Conservation (phyloP, 2,113 vertebrate genomes). For the Cochlearius cochlearius region DNA sequence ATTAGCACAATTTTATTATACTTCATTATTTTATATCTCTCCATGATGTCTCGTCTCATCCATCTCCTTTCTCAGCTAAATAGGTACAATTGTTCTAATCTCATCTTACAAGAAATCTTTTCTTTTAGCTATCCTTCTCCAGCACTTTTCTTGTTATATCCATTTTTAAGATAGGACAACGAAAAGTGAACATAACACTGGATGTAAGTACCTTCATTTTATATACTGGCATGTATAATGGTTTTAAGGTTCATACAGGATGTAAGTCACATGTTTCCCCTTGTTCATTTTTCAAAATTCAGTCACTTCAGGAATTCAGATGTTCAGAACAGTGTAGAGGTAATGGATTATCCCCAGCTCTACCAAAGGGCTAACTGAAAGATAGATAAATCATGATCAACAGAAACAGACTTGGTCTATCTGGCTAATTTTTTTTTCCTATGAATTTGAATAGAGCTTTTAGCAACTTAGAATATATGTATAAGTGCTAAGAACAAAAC, state of each 20-base stretch:
- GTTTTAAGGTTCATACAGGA: background rate
- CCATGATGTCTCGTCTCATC: background rate
- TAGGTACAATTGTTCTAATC: background rate
- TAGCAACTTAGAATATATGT: background rate
- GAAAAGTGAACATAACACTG: background rate
- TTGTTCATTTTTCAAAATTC: conserved; percentile 18
- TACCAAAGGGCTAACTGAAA: conserved; percentile 10
- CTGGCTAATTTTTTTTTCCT: background rate
- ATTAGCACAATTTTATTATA: background rate
- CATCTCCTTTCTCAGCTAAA: background rate
- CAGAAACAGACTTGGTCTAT: background rate
- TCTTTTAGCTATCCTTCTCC: background rate
- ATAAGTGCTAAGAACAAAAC: background rate
- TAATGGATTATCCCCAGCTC: background rate
- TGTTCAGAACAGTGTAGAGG: background rate
- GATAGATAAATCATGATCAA: conserved; percentile 11
- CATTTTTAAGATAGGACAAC: background rate
- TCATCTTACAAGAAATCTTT: background rate
- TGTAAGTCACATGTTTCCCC: background rate
- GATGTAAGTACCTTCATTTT: background rate
- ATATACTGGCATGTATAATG: background rate
- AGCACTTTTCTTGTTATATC: background rate
- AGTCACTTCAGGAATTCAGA: background rate
- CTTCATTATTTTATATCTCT: background rate
- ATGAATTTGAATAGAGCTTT: background rate